phyloP scores from a whole-genome alignment of 2,888 invertebrate species.

The Drosophila siamana region DNA sequence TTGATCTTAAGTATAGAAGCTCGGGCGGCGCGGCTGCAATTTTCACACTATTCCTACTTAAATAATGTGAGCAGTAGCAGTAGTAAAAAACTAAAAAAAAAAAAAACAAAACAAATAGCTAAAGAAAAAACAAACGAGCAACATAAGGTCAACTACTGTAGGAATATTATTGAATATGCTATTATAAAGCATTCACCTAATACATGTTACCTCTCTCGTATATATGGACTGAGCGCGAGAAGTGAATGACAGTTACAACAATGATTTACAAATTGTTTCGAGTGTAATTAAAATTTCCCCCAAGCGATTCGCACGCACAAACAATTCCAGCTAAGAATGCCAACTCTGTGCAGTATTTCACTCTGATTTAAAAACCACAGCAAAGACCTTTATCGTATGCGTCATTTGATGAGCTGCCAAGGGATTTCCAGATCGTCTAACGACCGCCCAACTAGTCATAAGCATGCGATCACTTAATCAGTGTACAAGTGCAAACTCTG shows the following conservation, averaged over 20 bases:
- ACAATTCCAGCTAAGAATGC: slow-evolving; percentile 8
- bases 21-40: slow-evolving; percentile 29
- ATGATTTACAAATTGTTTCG: slow-evolving; percentile 35
- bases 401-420: slow-evolving; percentile 32
- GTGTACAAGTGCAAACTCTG: not conserved
- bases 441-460: slow-evolving; percentile 31
- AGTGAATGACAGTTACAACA: slow-evolving; percentile 34
- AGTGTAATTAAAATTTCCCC: slow-evolving; percentile 22
- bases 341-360: not conserved
- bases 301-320: not conserved
- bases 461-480: slow-evolving; percentile 1
- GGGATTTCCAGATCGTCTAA: slow-evolving; percentile 54
- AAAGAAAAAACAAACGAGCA: not conserved
- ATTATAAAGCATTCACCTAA: slow-evolving; percentile 32
- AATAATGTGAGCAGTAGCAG: slow-evolving; percentile 5
- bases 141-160: slow-evolving; percentile 55
- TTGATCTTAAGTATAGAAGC: slow-evolving; percentile 26
- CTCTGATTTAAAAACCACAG: slow-evolving; percentile 10
- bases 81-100: not conserved
- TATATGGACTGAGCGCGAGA: not conserved
- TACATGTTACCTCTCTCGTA: slow-evolving; percentile 12
- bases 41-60: slow-evolving; percentile 51
- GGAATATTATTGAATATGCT: slow-evolving; percentile 25
- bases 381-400: slow-evolving; percentile 20
- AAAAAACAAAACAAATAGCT: too few species aligned